Percentiles rank a stretch among this genome's conserved stretches.
phyloP scores from a whole-genome alignment of 2,888 invertebrate species.

The Loripinus fragilis region DNA sequence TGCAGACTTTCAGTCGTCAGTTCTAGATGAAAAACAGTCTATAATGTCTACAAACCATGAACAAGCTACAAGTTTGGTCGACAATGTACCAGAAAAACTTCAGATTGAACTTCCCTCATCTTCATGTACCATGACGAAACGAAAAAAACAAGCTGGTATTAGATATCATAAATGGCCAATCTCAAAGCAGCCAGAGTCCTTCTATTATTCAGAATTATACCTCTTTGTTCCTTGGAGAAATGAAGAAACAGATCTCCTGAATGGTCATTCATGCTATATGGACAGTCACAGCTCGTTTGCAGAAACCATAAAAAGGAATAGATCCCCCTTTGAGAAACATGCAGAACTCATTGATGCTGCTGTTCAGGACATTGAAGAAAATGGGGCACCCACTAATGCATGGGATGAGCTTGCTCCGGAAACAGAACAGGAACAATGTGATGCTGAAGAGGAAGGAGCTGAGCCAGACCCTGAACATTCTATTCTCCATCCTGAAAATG shows the following conservation, averaged over 20 bases:
- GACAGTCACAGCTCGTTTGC: slow-evolving; percentile 17
- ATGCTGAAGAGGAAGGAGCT: slow-evolving; percentile 29
- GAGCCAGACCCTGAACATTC: slow-evolving; percentile 26
- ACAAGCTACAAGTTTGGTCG: not conserved
- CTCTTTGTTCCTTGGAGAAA: slow-evolving; percentile 35
- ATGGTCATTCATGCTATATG: slow-evolving; percentile 14
- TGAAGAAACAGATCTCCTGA: slow-evolving; percentile 22
- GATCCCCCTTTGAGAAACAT: slow-evolving; percentile 15
- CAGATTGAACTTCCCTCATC: not conserved
- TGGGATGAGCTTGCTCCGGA: slow-evolving; percentile 33
- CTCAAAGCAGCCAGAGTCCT: slow-evolving; percentile 25
- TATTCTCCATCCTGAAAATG: slow-evolving; percentile 28
- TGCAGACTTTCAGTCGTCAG: not conserved
- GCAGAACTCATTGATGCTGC: slow-evolving; percentile 30
- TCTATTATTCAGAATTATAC: slow-evolving; percentile 30
- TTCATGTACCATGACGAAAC: not conserved
- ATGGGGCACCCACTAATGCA: slow-evolving; percentile 25
- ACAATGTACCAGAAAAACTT: slow-evolving; percentile 19
- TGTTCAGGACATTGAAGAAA: slow-evolving; percentile 22
- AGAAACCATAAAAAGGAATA: slow-evolving; percentile 23
- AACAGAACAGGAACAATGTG: slow-evolving; percentile 33
- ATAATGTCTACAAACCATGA: not conserved
- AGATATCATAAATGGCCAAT: not conserved
- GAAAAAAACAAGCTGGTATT: not conserved
- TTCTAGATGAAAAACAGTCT: not conserved